A percentile compares a stretch with the other conserved stretches of the same genome.
Evolutionary conservation across 2,113 vertebrate genomes (phyloP).

Genomic region (Labrus mixtus): DNA sequence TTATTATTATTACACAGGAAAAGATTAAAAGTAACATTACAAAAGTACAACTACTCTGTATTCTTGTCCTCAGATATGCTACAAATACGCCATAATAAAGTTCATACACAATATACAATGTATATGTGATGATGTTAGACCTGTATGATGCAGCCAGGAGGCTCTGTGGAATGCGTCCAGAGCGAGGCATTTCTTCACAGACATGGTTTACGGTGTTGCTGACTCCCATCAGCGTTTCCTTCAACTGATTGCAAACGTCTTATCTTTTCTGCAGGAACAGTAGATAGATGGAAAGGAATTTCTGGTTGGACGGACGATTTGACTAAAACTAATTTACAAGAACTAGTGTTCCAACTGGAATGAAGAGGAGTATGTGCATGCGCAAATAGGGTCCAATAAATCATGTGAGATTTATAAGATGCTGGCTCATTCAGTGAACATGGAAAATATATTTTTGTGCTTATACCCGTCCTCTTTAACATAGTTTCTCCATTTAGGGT

Average conservation of each 20-base stretch:
- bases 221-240: conserved; percentile 28
- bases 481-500: conserved; percentile 22
- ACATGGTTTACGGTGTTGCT: conserved; percentile 41
- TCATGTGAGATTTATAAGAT: conserved; percentile 26
- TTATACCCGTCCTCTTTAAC: neutral
- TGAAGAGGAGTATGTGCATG: conserved; percentile 1
- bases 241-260: conserved; percentile 24
- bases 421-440: neutral
- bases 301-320: neutral
- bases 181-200: conserved; percentile 32
- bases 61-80: too few relatives aligned
- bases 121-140: neutral
- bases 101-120: too few relatives aligned
- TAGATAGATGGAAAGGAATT: conserved; percentile 21
- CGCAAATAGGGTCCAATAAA: neutral
- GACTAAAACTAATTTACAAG: neutral
- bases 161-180: conserved; percentile 42
- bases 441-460: neutral
- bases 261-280: conserved; percentile 23
- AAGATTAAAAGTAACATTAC: too few relatives aligned
- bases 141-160: neutral
- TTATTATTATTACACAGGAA: too few relatives aligned
- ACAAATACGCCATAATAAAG: too few relatives aligned
- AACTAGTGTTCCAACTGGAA: neutral
- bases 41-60: too few relatives aligned